Evolutionary conservation across 2,113 vertebrate genomes (phyloP).

Genomic region (Notothenia rossii): DNA sequence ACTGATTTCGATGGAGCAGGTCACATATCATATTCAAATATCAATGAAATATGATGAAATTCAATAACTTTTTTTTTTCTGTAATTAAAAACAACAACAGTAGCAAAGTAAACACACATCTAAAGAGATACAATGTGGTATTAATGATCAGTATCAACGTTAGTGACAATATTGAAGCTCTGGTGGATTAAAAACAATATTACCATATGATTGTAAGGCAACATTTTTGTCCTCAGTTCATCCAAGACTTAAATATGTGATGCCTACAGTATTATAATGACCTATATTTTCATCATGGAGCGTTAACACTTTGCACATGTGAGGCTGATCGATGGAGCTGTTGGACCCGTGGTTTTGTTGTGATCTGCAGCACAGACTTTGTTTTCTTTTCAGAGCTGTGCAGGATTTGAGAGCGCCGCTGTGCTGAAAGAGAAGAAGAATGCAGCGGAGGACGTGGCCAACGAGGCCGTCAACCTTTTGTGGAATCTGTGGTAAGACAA

Average conservation of each 20-base stretch:
- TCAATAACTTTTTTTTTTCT: too few species aligned
- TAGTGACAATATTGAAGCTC: too few species aligned
- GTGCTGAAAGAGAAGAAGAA: slow-evolving; percentile 82
- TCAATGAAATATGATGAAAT: too few species aligned
- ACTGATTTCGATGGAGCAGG: too few species aligned
- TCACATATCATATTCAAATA: too few species aligned
- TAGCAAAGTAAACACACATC: too few species aligned
- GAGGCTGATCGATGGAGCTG: background rate
- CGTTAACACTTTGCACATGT: background rate
- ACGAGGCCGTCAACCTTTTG: slow-evolving; percentile 93
- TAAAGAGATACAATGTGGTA: too few species aligned
- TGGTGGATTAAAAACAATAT: too few species aligned
- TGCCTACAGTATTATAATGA: background rate
- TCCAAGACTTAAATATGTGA: background rate
- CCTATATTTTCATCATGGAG: background rate
- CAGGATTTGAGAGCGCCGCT: slow-evolving; percentile 82
- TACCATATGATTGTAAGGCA: too few species aligned
- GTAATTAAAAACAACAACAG: too few species aligned
- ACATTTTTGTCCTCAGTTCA: too few species aligned
- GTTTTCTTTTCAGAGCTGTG: slow-evolving; percentile 85
- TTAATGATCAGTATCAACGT: too few species aligned
- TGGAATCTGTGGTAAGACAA: slow-evolving; percentile 95
- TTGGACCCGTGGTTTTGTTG: background rate
- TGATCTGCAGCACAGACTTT: background rate
- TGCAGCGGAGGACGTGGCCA: slow-evolving; percentile 88